Conservation (phyloP, 2,797 vertebrate genomes). For the Sternotherus odoratus region DNA sequence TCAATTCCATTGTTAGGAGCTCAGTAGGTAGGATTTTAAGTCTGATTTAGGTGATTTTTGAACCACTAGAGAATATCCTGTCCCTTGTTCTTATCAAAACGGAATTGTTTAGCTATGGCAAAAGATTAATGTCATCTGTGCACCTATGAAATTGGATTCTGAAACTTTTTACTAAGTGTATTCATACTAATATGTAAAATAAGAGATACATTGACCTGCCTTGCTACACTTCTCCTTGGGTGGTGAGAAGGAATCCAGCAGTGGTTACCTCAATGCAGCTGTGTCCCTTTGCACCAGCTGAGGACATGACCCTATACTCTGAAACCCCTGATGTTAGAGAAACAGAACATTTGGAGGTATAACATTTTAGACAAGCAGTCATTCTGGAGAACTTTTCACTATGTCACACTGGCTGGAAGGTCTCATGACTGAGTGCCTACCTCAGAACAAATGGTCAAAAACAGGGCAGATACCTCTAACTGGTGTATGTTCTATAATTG, state of each 20-base stretch:
- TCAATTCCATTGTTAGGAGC: constrained; percentile 38
- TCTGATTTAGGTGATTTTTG: constrained; percentile 60
- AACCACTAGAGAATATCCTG: constrained; percentile 57
- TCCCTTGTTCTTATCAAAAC: constrained; percentile 65
- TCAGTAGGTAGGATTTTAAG: constrained; percentile 50
- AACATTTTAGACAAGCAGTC: not conserved
- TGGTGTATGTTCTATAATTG: not conserved
- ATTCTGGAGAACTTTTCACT: not conserved
- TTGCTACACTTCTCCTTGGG: not conserved
- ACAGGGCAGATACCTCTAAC: not conserved
- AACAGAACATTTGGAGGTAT: not conserved
- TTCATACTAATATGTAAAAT: not conserved
- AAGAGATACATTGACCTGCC: not conserved
- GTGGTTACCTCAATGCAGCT: not conserved
- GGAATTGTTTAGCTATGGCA: constrained; percentile 66
- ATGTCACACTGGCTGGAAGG: not conserved
- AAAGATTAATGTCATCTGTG: constrained; percentile 68
- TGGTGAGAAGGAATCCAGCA: not conserved
- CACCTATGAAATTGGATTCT: constrained; percentile 69
- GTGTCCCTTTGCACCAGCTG: not conserved
- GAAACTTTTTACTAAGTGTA: constrained; percentile 42
- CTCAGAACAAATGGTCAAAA: not conserved
- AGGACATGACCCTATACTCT: not conserved
- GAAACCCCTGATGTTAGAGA: not conserved
- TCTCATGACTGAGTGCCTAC: not conserved